phyloP scores from a whole-genome alignment of 2,888 invertebrate species.

The Seladonia tumulorum region DNA sequence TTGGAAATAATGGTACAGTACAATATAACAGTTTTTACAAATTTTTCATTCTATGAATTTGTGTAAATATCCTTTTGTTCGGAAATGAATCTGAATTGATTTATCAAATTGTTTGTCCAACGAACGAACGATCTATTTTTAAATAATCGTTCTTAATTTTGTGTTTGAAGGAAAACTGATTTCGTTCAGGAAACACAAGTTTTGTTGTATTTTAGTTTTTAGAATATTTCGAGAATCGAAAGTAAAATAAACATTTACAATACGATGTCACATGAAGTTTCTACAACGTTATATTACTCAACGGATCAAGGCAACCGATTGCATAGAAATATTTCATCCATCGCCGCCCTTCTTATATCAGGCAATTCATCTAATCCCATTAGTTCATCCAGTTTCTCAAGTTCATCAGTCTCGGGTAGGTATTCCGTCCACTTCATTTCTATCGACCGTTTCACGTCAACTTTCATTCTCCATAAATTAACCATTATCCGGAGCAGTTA shows the following conservation, averaged over 20 bases:
- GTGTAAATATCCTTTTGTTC: no score
- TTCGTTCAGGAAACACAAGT: neutral
- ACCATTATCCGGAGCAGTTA: neutral
- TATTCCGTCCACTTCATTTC: neutral
- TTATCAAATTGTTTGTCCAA: no score
- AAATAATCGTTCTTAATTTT: neutral
- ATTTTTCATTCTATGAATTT: no score
- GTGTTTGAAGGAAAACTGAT: neutral
- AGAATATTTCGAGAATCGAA: neutral
- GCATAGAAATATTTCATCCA: neutral
- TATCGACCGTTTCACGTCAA: neutral
- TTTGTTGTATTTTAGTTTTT: no score
- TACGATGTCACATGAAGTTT: neutral
- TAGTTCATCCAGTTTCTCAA: neutral
- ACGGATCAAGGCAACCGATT: neutral
- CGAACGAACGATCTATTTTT: neutral
- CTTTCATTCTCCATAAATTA: slow-evolving; percentile 8
- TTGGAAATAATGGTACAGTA: no score
- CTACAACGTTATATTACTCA: neutral
- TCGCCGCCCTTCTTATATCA: neutral
- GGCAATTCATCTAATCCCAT: neutral
- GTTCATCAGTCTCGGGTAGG: neutral
- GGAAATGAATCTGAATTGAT: no score
- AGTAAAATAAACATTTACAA: neutral
- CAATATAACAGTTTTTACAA: no score